phyloP scores from a whole-genome alignment of 1,140 invertebrate genomes.

The Meloidogyne floridensis region DNA sequence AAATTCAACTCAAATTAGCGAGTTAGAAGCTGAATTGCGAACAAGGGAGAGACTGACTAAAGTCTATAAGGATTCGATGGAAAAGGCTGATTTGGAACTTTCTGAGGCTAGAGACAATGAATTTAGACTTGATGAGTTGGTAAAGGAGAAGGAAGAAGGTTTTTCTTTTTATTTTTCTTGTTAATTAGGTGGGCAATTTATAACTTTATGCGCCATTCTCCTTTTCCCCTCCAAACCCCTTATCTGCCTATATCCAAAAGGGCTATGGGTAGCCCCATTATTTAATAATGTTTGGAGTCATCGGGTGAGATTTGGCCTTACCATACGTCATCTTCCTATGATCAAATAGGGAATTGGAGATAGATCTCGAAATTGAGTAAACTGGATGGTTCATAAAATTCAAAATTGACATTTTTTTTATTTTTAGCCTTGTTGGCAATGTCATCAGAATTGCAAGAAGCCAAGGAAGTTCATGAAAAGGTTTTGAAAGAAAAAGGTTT shows the following conservation, averaged over 20 bases:
- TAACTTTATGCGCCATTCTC: too few species aligned
- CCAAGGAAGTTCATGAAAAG: background rate
- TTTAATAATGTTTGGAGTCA: too few species aligned
- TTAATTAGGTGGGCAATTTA: too few species aligned
- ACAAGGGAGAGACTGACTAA: slow-evolving; percentile 36
- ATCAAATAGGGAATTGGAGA: too few species aligned
- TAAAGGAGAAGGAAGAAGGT: background rate
- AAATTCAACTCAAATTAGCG: slow-evolving; percentile 21
- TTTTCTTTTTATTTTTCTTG: background rate
- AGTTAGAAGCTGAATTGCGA: slow-evolving; percentile 41
- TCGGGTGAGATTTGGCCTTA: too few species aligned
- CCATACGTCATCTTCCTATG: too few species aligned
- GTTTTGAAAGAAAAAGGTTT: slow-evolving; percentile 35
- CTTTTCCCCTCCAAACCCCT: too few species aligned
- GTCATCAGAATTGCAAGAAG: slow-evolving; percentile 15
- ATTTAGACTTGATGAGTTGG: too few species aligned
- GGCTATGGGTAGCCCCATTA: too few species aligned
- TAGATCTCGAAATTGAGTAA: too few species aligned
- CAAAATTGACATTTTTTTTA: background rate
- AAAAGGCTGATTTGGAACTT: slow-evolving; percentile 20
- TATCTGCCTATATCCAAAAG: too few species aligned
- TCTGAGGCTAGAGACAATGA: too few species aligned
- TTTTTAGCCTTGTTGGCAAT: slow-evolving; percentile 24
- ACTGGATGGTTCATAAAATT: background rate
- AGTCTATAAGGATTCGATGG: slow-evolving; percentile 35